These are phyloP conservation scores for Oreochromis grahami DNA, from an alignment of 2,797 vertebrate genomes.

Conservation along the genomic window DNA sequence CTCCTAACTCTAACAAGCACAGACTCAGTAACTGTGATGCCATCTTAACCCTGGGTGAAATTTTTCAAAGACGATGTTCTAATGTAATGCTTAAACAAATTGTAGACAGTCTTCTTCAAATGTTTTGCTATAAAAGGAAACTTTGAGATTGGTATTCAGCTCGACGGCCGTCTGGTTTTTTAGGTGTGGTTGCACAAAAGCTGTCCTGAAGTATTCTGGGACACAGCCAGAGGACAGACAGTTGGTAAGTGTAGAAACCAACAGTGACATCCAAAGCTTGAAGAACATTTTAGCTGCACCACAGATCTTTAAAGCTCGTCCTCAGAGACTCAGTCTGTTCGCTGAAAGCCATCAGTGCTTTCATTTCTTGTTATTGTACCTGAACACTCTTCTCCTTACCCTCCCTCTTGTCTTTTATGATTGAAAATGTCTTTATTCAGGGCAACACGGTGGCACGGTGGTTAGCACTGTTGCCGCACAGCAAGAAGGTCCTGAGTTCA, in stretches of 20 bases:
- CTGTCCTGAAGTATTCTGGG: background rate
- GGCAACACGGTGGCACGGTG: too few relatives aligned
- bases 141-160: background rate
- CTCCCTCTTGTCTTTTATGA: background rate
- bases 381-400: background rate
- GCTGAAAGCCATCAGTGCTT: background rate
- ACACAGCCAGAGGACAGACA: background rate
- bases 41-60: background rate
- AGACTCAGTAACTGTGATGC: background rate
- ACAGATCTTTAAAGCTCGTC: background rate
- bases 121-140: background rate
- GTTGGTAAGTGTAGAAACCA: background rate
- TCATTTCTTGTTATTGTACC: background rate
- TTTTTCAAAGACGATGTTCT: background rate
- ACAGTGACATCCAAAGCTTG: background rate
- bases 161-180: accelerated
- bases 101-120: background rate
- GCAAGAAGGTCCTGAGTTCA: too few relatives aligned
- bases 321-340: background rate
- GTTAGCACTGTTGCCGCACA: too few relatives aligned
- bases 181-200: background rate
- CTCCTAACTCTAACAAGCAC: background rate
- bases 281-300: background rate
- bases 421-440: background rate
- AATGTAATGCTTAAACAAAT: background rate